Evolutionary conservation across 1,140 invertebrate species (phyloP), one percentile per base, ranked within the genome.

Genomic region (Aphelenchoides fujianensis): DNA sequence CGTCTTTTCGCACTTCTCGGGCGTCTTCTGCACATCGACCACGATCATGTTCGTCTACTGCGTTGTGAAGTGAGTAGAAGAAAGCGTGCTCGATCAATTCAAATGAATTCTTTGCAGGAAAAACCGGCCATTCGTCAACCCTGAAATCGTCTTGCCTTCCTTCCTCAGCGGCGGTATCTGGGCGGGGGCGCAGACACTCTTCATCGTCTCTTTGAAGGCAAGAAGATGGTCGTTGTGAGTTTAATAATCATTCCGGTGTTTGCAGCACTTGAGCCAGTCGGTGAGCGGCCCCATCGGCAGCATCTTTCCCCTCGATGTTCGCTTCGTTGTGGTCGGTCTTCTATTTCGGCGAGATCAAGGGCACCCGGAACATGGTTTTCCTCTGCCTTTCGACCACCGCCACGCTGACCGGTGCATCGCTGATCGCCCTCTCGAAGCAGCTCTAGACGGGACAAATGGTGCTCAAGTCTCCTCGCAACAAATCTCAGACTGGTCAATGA

Each of bases 321-420:
- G 63, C 63, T 34, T 12, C 63, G 1, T 16, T 34, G 1, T 66
- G 63, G 63, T 12, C 28, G 12, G 2, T 66, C 16, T 31, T 66
- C 63, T 66, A 35, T 12, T 66, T 66, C 34, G 53, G 53, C 28
- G 63, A 66, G 3, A 66, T 66, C 16, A 66, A 66, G 55, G 55
- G 5, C 23, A 16, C 23, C 28, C 55, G 55, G 7, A 7, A 23
- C 55, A 59, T 7, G 5, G 41, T 48, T 48, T 48, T 48, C 41
- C 23, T 48, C 12, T 48, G 12, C 41, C 23, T 48, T 12, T 48
- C 41, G 23, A 48, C 23, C 23, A 48, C 12, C 41, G 23, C 23
- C 23, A 48, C 41, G 23, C 23, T 48, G 23, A 48, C 23, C 12
- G 41, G 41, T 12, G 41, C 23, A 48, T 48, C 12, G 41, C 41